Base-by-base conservation (phyloP, 2,888 invertebrate species). In the Eristalis tenax region DNA sequence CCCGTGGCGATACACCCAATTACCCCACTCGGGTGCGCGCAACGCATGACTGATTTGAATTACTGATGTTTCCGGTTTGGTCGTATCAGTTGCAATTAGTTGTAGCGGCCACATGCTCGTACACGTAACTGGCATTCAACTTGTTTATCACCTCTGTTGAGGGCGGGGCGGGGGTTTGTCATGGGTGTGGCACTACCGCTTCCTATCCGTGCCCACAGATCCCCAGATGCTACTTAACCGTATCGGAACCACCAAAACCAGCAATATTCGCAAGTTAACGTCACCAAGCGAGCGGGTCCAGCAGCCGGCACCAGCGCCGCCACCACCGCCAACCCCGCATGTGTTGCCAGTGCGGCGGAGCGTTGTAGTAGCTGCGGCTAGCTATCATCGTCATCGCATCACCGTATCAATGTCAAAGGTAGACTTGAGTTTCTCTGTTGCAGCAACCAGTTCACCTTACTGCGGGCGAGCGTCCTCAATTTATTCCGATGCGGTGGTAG, bases 51-150 rank as follows among this genome's bases (percentile, higher is more conserved):
- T 83, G 89, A 77, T 73, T 88, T 86, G 83, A 88, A 81, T 88
- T 88, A 86, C 78, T 83, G 86, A 88, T 81, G 88, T 82, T 89
- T 89, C 89, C 89, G 89, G 88, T 86, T 88, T 86, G 80, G 80
- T 86, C 83, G 71, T 83, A 86, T 86, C 75, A 75, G 86, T 83
- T 78, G 86, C 83, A 86, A 86, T 86, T 86, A 86, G 78, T 68
- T 66, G 75, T 69, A 38, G 65, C 57, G 64, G 57, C 35, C n/a
- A 50, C 18, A 61, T 40, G 70, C 66, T 65, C 50, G 59, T 84
- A 69, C 23, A 32, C 28, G 15, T 23, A 35, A 26, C 18, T 22
- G 22, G 38, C 68, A 66, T 75, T 66, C 70, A 83, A 86, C 86
- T 86, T 86, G 86, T 86, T 82, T 35, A 56, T 40, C 68, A 43